Percentiles rank a stretch among this genome's conserved stretches.
Evolutionary conservation across 35 echinoderm and acorn worm species (phyloP).

Genomic region (Diadema setosum): DNA sequence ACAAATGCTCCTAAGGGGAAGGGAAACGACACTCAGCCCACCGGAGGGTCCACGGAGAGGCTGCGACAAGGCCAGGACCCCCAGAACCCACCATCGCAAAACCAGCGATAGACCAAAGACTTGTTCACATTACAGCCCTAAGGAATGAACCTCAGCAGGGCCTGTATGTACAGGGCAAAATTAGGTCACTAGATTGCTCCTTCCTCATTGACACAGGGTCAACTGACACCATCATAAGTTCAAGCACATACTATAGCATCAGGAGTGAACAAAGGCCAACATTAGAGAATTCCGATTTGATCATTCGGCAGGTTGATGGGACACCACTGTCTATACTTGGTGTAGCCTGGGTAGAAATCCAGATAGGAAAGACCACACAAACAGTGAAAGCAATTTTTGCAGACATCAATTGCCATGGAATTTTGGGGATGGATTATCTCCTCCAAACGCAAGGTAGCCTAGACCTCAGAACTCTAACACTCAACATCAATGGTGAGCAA

Average conservation of each 20-base stretch:
- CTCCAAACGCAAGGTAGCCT: neutral
- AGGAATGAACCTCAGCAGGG: constrained; percentile 4
- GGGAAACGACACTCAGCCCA: constrained; percentile 21
- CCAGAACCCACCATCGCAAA: too few species aligned
- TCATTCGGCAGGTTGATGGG: neutral
- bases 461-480: neutral
- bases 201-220: constrained; percentile 15
- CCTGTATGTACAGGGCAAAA: neutral
- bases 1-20: neutral
- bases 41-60: constrained; percentile 11
- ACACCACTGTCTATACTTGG: neutral
- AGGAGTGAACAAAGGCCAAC: neutral
- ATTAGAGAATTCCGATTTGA: neutral
- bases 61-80: neutral
- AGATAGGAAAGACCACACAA: neutral
- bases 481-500: neutral
- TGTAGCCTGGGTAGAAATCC: neutral
- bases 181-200: neutral
- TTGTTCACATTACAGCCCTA: neutral
- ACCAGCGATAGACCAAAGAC: neutral
- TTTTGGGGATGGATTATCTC: neutral
- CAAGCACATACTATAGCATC: neutral
- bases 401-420: too few species aligned
- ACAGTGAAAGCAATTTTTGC: neutral
- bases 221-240: neutral